Conservation (phyloP, 2,113 vertebrate genomes). For the Sclerurus mexicanus region DNA sequence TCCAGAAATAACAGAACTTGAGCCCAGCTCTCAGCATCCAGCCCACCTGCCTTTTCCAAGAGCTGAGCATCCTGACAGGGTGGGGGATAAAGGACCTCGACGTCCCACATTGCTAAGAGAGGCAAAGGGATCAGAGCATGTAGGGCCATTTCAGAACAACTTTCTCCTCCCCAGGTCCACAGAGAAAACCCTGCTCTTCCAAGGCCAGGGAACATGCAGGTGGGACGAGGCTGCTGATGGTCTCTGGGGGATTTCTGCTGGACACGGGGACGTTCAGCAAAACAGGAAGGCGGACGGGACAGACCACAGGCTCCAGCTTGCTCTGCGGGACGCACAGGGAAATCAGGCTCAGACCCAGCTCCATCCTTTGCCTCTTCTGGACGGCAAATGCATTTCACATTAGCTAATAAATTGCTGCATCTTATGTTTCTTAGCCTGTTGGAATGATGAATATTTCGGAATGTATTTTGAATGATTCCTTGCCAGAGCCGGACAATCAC, state of each 20-base stretch:
- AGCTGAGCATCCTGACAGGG: neutral
- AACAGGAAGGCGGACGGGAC: neutral
- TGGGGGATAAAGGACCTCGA: neutral
- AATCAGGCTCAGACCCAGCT: neutral
- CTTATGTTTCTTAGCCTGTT: slow-evolving; percentile 58
- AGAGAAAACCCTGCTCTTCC: neutral
- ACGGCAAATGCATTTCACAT: slow-evolving; percentile 14
- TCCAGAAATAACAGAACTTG: slow-evolving; percentile 69
- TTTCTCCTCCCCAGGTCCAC: neutral
- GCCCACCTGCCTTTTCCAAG: slow-evolving; percentile 42
- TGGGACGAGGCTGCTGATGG: neutral
- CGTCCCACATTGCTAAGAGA: neutral
- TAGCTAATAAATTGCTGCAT: slow-evolving; percentile 64
- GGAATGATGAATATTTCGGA: slow-evolving; percentile 69
- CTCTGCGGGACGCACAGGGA: neutral
- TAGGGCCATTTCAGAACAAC: neutral
- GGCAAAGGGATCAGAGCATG: neutral
- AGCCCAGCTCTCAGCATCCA: neutral
- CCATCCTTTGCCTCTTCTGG: slow-evolving; percentile 29
- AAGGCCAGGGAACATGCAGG: neutral
- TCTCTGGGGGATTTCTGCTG: neutral
- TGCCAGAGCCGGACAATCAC: slow-evolving; percentile 68
- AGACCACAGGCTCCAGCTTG: neutral
- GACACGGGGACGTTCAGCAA: neutral
- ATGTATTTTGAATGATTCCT: slow-evolving; percentile 68